Evolutionary conservation across 2,888 invertebrate genomes (phyloP), one percentile per base, ranked within the genome.

Genomic region (Lumbricus terrestris): DNA sequence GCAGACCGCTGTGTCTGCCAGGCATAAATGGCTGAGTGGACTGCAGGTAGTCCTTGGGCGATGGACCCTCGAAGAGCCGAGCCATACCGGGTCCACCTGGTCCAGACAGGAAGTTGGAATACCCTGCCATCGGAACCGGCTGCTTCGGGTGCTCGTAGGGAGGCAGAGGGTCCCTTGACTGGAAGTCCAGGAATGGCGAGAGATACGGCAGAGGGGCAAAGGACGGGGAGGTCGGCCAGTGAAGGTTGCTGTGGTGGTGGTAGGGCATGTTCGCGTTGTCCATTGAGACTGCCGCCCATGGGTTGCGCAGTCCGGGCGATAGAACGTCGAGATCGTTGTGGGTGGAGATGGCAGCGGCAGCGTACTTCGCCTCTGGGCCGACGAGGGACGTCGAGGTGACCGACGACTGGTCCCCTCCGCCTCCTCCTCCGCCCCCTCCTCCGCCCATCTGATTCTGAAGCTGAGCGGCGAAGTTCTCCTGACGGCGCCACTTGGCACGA

Each of bases 131-230:
- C 0, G 85, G 23, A 35, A 85, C 37, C 85, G 85, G 35, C 34
- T 85, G 85, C 85, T 85, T 85, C 20, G 23, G 35, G 18, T 85
- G 85, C 13, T 85, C 85, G 23, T 85, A 85, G 85, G 85, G 85
- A 6, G 37, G 35, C 34, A 85, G 85, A 35, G 85, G 20, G 20
- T 85, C 85, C 37, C 85, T 85, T 20, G 85, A 85, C 13, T 4
- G 85, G 37, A 85, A 85, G 35, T 85, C 85, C 35, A 85, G 85
- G 85, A 85, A 85, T 34, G 85, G 34, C 35, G 85, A 34, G 23
- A 85, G 85, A 37, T 85, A 85, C 35, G 85, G 85, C 85, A 85
- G 85, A 85, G 85, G 85, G 85, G 33, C 34, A 33, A 85, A 85
- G 35, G 85, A 37, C 85, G 85, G 85, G 6, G 85, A 85, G 85